phyloP scores from a whole-genome alignment of 2,888 invertebrate species.

The Shargacucullia verbasci region DNA sequence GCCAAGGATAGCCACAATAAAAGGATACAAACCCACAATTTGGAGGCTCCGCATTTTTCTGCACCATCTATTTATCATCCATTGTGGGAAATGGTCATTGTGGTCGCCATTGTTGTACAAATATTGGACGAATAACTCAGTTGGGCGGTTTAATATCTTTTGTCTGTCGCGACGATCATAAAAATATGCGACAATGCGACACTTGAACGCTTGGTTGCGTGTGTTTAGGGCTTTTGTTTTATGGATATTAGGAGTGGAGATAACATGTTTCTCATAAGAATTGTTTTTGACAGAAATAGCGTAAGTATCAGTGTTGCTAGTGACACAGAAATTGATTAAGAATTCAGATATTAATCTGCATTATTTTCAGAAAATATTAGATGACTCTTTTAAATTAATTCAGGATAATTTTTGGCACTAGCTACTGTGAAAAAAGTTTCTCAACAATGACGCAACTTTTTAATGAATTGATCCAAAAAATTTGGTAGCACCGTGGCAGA shows the following conservation, averaged over 20 bases:
- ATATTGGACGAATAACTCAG: constrained; percentile 82
- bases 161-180: constrained; percentile 58
- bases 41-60: constrained; percentile 51
- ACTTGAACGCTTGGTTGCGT: constrained; percentile 33
- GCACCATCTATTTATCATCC: constrained; percentile 71
- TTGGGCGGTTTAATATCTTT: constrained; percentile 69
- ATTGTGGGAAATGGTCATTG: constrained; percentile 69
- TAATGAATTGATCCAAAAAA: too few species aligned
- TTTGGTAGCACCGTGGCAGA: too few species aligned
- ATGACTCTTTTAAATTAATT: too few species aligned
- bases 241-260: constrained; percentile 6
- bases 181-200: constrained; percentile 57
- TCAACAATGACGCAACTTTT: too few species aligned
- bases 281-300: too few species aligned
- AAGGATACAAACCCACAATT: constrained; percentile 55
- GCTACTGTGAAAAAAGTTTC: too few species aligned
- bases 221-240: neutral
- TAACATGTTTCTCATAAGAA: neutral
- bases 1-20: constrained; percentile 39
- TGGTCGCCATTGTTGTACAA: constrained; percentile 72
- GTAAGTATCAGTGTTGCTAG: too few species aligned
- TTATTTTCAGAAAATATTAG: too few species aligned
- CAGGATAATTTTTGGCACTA: too few species aligned
- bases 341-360: too few species aligned
- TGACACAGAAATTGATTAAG: too few species aligned